These are phyloP conservation scores for Papilio aristodemus DNA, from an alignment of 1,140 invertebrate species.

Conservation along the genomic window DNA sequence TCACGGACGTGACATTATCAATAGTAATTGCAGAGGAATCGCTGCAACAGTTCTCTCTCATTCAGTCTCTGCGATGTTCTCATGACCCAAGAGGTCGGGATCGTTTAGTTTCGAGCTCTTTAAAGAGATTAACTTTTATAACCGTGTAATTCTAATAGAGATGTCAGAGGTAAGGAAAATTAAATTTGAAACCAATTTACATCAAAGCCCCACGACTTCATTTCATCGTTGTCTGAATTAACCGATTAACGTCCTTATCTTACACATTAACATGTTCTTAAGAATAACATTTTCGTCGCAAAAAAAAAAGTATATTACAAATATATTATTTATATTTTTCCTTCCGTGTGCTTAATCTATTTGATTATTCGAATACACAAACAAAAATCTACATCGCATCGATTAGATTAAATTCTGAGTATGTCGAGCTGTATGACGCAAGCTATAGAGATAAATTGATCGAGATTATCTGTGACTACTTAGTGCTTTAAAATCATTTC, in stretches of 20 bases:
- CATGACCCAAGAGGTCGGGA: slow-evolving; percentile 2
- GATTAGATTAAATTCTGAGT: not conserved
- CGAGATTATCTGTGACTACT: not conserved
- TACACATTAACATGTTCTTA: too few relatives aligned
- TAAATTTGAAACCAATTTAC: not conserved
- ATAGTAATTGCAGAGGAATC: not conserved
- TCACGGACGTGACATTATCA: not conserved
- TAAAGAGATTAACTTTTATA: not conserved
- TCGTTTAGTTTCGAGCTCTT: not conserved
- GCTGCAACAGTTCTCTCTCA: not conserved
- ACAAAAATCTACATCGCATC: not conserved
- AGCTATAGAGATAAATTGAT: not conserved
- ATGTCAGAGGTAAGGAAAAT: not conserved
- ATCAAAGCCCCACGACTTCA: not conserved
- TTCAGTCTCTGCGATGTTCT: not conserved
- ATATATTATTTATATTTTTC: not conserved
- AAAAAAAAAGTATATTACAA: too few relatives aligned
- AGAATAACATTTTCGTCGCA: too few relatives aligned
- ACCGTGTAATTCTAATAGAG: not conserved
- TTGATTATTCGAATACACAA: not conserved
- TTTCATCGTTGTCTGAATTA: too few relatives aligned
- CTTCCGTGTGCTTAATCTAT: not conserved
- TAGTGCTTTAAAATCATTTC: too few relatives aligned
- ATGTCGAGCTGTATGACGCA: not conserved
- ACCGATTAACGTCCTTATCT: too few relatives aligned